These are phyloP conservation scores for Epiblema foenella DNA, from an alignment of 2,888 invertebrate species.

Conservation along the genomic window DNA sequence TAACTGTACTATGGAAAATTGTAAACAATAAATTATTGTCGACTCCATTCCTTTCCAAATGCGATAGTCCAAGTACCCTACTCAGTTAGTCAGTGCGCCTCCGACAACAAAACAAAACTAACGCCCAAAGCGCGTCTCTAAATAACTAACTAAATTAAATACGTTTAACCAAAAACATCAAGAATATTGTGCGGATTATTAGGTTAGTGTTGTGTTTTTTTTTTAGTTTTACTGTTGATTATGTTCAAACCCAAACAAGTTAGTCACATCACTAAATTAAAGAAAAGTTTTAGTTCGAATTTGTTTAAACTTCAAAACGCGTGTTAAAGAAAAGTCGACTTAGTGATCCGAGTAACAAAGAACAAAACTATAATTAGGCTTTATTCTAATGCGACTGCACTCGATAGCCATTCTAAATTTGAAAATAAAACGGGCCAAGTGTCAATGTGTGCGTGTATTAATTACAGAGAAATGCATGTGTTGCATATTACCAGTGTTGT, in stretches of 20 bases:
- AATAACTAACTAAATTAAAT: slow-evolving; percentile 20
- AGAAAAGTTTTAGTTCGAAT: not conserved
- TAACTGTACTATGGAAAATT: too few relatives aligned
- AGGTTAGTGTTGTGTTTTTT: slow-evolving; percentile 10
- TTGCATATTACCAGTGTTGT: slow-evolving; percentile 50
- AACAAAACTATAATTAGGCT: slow-evolving; percentile 16
- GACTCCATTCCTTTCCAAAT: slow-evolving; percentile 47
- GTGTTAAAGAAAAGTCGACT: slow-evolving; percentile 21
- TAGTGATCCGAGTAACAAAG: slow-evolving; percentile 9
- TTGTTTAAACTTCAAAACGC: not conserved
- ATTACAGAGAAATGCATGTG: slow-evolving; percentile 50
- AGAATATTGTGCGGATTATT: slow-evolving; percentile 19
- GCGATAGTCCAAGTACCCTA: slow-evolving; percentile 59
- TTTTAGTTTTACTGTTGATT: not conserved
- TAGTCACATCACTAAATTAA: not conserved
- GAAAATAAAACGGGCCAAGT: slow-evolving; percentile 50
- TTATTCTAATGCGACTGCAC: slow-evolving; percentile 35
- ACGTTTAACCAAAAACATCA: not conserved
- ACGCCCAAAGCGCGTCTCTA: slow-evolving; percentile 52
- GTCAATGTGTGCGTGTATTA: slow-evolving; percentile 48
- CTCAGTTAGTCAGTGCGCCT: slow-evolving; percentile 69
- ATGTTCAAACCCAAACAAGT: not conserved
- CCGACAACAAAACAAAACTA: slow-evolving; percentile 66
- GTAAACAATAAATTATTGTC: slow-evolving; percentile 6
- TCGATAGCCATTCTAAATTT: slow-evolving; percentile 48